phyloP scores from a whole-genome alignment of 2,113 vertebrate species.

The Aspiorhynchus laticeps region DNA sequence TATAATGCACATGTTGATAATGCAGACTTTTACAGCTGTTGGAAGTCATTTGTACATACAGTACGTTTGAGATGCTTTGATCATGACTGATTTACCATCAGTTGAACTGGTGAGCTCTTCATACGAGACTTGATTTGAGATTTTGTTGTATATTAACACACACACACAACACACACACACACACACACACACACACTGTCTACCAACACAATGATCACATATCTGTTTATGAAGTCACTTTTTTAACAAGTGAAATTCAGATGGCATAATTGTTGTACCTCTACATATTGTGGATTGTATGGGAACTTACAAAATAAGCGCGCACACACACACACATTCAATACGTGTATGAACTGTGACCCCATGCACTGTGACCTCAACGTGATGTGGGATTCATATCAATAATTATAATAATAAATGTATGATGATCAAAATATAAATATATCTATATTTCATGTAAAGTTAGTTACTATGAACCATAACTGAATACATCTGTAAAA shows the following conservation, averaged over 20 bases:
- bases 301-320: slow-evolving; percentile 56
- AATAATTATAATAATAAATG: slow-evolving; percentile 70
- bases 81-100: background rate
- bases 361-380: slow-evolving; percentile 98
- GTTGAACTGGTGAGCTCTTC: slow-evolving; percentile 17
- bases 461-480: slow-evolving; percentile 80
- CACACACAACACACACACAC: slow-evolving; percentile 27
- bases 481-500: slow-evolving; percentile 82
- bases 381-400: slow-evolving; percentile 88
- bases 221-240: slow-evolving; percentile 55
- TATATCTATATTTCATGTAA: slow-evolving; percentile 73
- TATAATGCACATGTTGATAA: slow-evolving; percentile 14
- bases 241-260: slow-evolving; percentile 47
- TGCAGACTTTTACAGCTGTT: slow-evolving; percentile 17
- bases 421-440: slow-evolving; percentile 62
- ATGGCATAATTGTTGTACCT: slow-evolving; percentile 64
- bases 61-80: background rate
- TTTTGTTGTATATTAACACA: slow-evolving; percentile 32
- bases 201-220: slow-evolving; percentile 44
- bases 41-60: background rate
- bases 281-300: slow-evolving; percentile 61
- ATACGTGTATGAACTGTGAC: slow-evolving; percentile 77
- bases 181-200: slow-evolving; percentile 7
- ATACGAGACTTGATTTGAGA: slow-evolving; percentile 16
- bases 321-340: slow-evolving; percentile 42